Conservation (phyloP, 2,888 invertebrate genomes). For the Lasioglossum oenotherae region DNA sequence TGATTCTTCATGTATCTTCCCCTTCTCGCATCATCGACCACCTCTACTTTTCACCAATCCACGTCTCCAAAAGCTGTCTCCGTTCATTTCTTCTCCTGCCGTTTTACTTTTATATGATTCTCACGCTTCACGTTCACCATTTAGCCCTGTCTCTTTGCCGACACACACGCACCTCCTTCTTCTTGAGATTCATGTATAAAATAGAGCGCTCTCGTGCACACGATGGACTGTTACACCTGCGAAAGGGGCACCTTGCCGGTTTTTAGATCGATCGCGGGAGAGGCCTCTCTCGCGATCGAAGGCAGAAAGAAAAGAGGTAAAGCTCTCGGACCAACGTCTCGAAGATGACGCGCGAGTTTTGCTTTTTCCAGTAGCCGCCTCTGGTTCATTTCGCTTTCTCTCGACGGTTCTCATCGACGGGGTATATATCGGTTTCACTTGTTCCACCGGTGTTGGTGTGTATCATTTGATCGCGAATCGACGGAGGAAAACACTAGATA, state of each 20-base stretch:
- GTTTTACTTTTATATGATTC: constrained; percentile 10
- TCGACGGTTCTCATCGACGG: background rate
- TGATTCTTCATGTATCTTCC: background rate
- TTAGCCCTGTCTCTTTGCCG: background rate
- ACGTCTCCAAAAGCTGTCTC: background rate
- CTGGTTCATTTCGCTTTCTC: background rate
- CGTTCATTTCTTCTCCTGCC: background rate
- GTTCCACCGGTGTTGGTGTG: background rate
- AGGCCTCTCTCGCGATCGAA: constrained; percentile 16
- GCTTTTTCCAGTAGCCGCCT: background rate
- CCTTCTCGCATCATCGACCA: background rate
- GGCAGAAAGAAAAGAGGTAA: constrained; percentile 42
- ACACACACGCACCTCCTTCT: background rate
- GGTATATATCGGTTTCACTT: background rate
- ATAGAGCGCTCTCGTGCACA: constrained; percentile 32
- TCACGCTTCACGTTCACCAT: background rate
- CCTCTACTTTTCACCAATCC: background rate
- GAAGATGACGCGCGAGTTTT: constrained; percentile 2
- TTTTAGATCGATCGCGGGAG: constrained; percentile 30
- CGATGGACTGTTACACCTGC: constrained; percentile 20
- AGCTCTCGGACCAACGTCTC: constrained; percentile 38
- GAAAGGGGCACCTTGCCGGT: constrained; percentile 32
- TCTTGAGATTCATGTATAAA: constrained; percentile 36
- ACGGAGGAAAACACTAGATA: background rate
- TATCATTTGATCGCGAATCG: background rate